Conservation (phyloP, 2,113 vertebrate genomes). For the Choloepus hoffmanni region DNA sequence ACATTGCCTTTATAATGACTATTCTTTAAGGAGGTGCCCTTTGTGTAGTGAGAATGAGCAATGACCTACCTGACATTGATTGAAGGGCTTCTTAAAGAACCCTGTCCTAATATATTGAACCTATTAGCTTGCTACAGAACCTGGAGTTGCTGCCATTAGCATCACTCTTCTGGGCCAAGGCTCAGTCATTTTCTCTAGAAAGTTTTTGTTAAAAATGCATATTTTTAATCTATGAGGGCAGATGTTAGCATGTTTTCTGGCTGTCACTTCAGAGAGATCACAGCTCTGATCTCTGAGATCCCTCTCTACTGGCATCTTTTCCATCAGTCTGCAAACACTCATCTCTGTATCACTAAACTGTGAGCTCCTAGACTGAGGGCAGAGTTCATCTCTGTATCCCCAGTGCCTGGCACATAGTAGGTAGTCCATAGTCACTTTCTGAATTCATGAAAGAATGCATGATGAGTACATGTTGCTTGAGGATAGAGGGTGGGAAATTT, state of each 20-base stretch:
- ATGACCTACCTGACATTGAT: slow-evolving; percentile 34
- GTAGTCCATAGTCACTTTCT: slow-evolving; percentile 1
- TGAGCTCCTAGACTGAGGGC: slow-evolving; percentile 14
- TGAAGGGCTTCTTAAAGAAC: slow-evolving; percentile 59
- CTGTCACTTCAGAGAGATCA: slow-evolving; percentile 62
- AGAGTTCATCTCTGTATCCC: slow-evolving; percentile 22
- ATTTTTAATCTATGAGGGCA: slow-evolving; percentile 56
- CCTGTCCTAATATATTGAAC: slow-evolving; percentile 50
- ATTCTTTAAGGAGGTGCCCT: slow-evolving; percentile 38
- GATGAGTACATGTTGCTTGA: neutral
- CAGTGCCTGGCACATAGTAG: neutral
- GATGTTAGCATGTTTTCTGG: slow-evolving; percentile 58
- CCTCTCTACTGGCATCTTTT: slow-evolving; percentile 33
- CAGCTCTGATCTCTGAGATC: slow-evolving; percentile 51
- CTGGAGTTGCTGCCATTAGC: slow-evolving; percentile 32
- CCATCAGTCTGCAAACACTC: slow-evolving; percentile 50
- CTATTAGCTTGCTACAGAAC: slow-evolving; percentile 43
- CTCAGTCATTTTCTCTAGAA: slow-evolving; percentile 57
- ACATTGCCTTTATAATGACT: neutral
- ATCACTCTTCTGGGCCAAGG: slow-evolving; percentile 48
- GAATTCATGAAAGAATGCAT: slow-evolving; percentile 29
- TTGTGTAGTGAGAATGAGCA: slow-evolving; percentile 52
- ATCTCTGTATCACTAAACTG: slow-evolving; percentile 46
- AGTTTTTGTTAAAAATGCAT: slow-evolving; percentile 58
- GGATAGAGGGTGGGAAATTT: neutral